These are phyloP conservation scores for Plagodis pulveraria DNA, from an alignment of 2,888 invertebrate species.

Conservation along the genomic window DNA sequence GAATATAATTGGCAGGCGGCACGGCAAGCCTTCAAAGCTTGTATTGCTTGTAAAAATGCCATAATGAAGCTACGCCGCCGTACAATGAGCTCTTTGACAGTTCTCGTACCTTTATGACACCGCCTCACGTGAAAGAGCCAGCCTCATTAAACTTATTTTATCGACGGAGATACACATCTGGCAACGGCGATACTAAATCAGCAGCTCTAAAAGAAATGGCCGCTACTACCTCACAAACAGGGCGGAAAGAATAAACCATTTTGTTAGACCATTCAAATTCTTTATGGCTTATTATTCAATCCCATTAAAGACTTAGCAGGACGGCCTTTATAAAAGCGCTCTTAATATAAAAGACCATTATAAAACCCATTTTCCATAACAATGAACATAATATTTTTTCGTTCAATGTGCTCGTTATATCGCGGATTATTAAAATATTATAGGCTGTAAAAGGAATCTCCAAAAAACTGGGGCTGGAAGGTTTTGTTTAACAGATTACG, in stretches of 20 bases:
- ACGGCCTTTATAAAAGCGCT: slow-evolving; percentile 71
- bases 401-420: slow-evolving; percentile 61
- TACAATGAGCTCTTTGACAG: slow-evolving; percentile 83
- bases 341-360: slow-evolving; percentile 77
- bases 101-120: slow-evolving; percentile 80
- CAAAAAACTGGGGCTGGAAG: slow-evolving; percentile 34
- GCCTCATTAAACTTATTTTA: slow-evolving; percentile 82
- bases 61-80: slow-evolving; percentile 78
- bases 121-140: slow-evolving; percentile 77
- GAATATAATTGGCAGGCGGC: slow-evolving; percentile 83
- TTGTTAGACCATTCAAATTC: slow-evolving; percentile 76
- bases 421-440: slow-evolving; percentile 72
- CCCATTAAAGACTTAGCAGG: slow-evolving; percentile 76
- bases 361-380: slow-evolving; percentile 75
- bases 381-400: slow-evolving; percentile 74
- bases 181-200: slow-evolving; percentile 73
- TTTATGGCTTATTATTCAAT: slow-evolving; percentile 81
- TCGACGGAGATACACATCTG: slow-evolving; percentile 75
- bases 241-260: slow-evolving; percentile 74
- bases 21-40: slow-evolving; percentile 73
- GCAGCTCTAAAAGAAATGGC: slow-evolving; percentile 62
- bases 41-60: slow-evolving; percentile 83
- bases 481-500: slow-evolving; percentile 34
- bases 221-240: slow-evolving; percentile 64
- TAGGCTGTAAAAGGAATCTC: slow-evolving; percentile 56